Evolutionary conservation across 2,888 invertebrate genomes (phyloP), one percentile per base, ranked within the genome.

Genomic region (Hemaris fuciformis): DNA sequence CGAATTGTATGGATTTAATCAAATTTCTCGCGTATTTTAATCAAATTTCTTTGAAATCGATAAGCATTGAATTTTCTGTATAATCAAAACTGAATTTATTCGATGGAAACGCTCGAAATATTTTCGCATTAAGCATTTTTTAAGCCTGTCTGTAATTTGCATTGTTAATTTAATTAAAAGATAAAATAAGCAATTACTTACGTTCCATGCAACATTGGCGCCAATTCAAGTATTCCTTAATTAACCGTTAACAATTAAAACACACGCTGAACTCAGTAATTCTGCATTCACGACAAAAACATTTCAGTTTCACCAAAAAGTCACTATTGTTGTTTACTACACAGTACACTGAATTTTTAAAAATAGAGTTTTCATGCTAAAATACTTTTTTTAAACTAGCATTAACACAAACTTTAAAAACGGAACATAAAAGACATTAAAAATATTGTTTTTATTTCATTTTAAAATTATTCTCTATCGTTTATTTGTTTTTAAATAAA

Each of bases 161-260:
- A 38, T 31, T 31, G 13, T 18, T 15, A 15, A 10, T 3, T 27
- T 27, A 53, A 31, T 53, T 45, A 31, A 53, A 31, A 27, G 8
- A 27, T 31, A 53, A 53, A 20, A 31, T 53, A 25, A 75, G 18
- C 6, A 61, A 53, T 56, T 61, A 61, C 60, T 67, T 41, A 67
- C 66, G 27, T 61, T 62, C 48, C 59, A 59, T 57, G 45, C 46
- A 22, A 13, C 38, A 20, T 56, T 67, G 64, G 63, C 62, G 58
- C 5, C 13, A 8, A 8, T 38, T 64, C 62, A 61, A 66, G 66
- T 61, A 75, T 74, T 77, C 74, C 64, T 69, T 70, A 69, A 75
- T 73, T 66, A 43, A 43, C 60, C 56, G 57, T 46, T 42, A 53
- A 62, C 43, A 71, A 71, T 73, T 41, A 45, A 57, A 34, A 62